Percentiles rank a stretch among this genome's conserved stretches.
Conservation (phyloP, 1,140 invertebrate species). For the Ganaspis sp. region DNA sequence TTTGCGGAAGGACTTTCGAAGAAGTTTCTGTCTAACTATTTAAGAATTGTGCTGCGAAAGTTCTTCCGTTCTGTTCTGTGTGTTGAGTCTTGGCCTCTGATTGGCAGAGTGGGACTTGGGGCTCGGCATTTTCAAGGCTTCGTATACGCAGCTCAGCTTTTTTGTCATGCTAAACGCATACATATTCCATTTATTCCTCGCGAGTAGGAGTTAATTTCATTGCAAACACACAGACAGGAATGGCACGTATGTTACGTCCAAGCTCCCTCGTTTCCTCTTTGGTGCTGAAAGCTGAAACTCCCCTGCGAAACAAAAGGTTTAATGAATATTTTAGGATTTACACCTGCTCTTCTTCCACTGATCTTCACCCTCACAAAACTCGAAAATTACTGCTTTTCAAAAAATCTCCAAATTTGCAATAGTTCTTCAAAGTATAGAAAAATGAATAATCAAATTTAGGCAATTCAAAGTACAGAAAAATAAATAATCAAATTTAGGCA, state of each 20-base stretch:
- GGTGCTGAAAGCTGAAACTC: slow-evolving; percentile 31
- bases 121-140: slow-evolving; percentile 43
- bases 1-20: slow-evolving; percentile 39
- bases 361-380: neutral
- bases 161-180: slow-evolving; percentile 48
- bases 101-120: neutral
- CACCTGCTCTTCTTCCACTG: neutral
- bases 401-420: too few species aligned
- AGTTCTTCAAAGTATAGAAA: too few species aligned
- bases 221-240: slow-evolving; percentile 56
- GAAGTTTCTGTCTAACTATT: slow-evolving; percentile 39
- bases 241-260: slow-evolving; percentile 37
- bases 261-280: slow-evolving; percentile 43
- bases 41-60: slow-evolving; percentile 47
- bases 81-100: slow-evolving; percentile 26
- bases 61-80: slow-evolving; percentile 36
- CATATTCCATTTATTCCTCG: slow-evolving; percentile 55
- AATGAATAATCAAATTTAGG: too few species aligned
- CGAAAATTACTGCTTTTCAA: neutral
- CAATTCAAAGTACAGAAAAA: too few species aligned
- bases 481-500: too few species aligned
- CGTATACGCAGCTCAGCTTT: slow-evolving; percentile 31
- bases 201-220: slow-evolving; percentile 61
- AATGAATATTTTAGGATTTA: slow-evolving; percentile 21
- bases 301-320: slow-evolving; percentile 26